A percentile compares a stretch with the other conserved stretches of the same genome.
These are phyloP conservation scores for Antrozous pallidus DNA, from an alignment of 2,797 vertebrate genomes.

Conservation along the genomic window DNA sequence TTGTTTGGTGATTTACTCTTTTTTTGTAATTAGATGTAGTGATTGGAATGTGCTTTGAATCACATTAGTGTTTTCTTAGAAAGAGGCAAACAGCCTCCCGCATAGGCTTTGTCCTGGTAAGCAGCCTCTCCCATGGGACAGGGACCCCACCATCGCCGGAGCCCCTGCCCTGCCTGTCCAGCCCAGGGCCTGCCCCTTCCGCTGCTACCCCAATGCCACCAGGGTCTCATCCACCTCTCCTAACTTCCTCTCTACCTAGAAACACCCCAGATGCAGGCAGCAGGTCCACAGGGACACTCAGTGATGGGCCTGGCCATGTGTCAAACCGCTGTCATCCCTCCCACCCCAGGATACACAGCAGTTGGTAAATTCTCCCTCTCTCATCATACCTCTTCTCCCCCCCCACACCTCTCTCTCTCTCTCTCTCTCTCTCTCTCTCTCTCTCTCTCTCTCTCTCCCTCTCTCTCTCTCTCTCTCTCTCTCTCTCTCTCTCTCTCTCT, in stretches of 20 bases:
- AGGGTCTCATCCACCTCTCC: not conserved
- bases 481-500: too few relatives aligned
- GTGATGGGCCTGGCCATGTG: not conserved
- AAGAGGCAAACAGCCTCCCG: slow-evolving; percentile 2
- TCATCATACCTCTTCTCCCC: not conserved
- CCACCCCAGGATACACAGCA: not conserved
- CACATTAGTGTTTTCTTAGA: slow-evolving; percentile 50
- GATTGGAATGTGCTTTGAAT: slow-evolving; percentile 34
- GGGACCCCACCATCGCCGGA: fast-evolving
- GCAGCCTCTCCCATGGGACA: not conserved
- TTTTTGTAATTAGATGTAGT: slow-evolving; percentile 55
- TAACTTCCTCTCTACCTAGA: not conserved
- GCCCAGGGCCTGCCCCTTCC: not conserved
- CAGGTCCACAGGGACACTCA: not conserved
- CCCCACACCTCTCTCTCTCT: too few relatives aligned
- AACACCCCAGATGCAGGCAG: not conserved
- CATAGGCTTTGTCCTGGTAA: not conserved
- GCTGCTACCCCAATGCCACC: not conserved
- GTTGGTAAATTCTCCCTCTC: not conserved
- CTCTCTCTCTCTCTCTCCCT: not conserved
- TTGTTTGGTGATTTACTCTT: slow-evolving; percentile 63
- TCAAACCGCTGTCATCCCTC: slow-evolving; percentile 27
- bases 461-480: too few relatives aligned
- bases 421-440: too few relatives aligned
- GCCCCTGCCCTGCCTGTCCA: not conserved